These are phyloP conservation scores for Neostethus bicornis DNA, from an alignment of 2,797 vertebrate species.

Conservation along the genomic window DNA sequence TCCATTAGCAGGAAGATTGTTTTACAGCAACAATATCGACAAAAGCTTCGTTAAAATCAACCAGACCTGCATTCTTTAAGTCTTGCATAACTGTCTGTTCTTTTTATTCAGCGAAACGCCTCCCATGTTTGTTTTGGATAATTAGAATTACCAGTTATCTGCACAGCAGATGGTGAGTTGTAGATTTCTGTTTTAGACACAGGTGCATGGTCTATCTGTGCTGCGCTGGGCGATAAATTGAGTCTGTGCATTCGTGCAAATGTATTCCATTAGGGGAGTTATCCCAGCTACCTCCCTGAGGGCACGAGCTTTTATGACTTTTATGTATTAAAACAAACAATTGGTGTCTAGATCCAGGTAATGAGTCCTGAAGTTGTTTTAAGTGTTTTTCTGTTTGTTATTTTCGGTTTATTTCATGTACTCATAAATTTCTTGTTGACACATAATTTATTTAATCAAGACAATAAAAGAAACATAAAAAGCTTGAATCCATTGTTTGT, in stretches of 20 bases:
- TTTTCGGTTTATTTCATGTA: neutral
- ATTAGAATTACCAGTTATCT: constrained; percentile 46
- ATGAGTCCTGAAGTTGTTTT: neutral
- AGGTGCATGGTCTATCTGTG: neutral
- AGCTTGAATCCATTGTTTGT: neutral
- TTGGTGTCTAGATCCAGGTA: neutral
- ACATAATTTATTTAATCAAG: neutral
- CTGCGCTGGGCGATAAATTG: neutral
- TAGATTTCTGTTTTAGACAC: constrained; percentile 2
- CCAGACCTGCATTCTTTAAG: neutral
- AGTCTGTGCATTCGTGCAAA: constrained; percentile 1
- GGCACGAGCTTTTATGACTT: neutral
- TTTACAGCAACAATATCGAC: neutral
- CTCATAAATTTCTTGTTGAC: neutral
- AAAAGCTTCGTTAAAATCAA: neutral
- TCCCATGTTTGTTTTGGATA: constrained; percentile 6
- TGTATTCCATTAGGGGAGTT: constrained; percentile 23
- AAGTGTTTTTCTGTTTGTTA: neutral
- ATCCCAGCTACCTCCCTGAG: neutral
- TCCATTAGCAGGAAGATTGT: neutral
- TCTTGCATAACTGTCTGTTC: constrained; percentile 16
- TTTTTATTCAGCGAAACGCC: neutral
- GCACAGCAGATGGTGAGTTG: constrained; percentile 43
- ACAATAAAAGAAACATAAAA: neutral
- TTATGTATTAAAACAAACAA: constrained; percentile 1